Evolutionary conservation across 2,888 invertebrate genomes (phyloP).

Genomic region (Eristalinus aeneus): DNA sequence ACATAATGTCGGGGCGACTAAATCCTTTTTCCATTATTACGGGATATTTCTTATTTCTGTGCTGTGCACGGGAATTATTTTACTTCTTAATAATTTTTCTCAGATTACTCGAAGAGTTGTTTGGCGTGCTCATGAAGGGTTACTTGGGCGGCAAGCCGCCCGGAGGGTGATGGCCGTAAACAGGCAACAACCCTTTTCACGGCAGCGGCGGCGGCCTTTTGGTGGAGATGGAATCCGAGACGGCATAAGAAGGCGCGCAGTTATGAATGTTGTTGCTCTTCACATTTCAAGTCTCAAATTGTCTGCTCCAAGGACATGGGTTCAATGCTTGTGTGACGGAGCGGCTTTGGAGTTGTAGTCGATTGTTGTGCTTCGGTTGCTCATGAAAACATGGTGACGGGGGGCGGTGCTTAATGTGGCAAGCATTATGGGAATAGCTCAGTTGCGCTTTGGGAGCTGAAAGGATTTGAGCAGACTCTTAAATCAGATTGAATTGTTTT

Average conservation of each 20-base stretch:
- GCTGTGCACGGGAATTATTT: conserved; percentile 55
- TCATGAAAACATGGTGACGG: not conserved
- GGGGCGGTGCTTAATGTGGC: conserved; percentile 21
- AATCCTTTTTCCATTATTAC: conserved; percentile 81
- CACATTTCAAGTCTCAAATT: conserved; percentile 42
- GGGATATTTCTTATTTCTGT: conserved; percentile 73
- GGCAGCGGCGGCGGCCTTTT: not conserved
- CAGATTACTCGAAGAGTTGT: conserved; percentile 50
- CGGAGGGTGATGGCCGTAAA: not conserved
- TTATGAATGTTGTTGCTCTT: conserved; percentile 49
- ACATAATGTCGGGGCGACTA: conserved; percentile 75
- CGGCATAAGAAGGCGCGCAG: conserved; percentile 40
- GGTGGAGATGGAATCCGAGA: conserved; percentile 35
- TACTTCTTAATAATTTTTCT: conserved; percentile 69
- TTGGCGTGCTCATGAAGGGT: conserved; percentile 47
- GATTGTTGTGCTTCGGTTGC: not conserved
- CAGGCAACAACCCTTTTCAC: conserved; percentile 48
- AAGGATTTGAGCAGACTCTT: conserved; percentile 26
- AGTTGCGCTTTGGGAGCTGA: conserved; percentile 34
- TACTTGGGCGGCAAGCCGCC: not conserved
- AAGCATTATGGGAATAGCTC: conserved; percentile 52
- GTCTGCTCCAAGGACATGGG: conserved; percentile 33
- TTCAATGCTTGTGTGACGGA: conserved; percentile 33
- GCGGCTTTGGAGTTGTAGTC: not conserved
- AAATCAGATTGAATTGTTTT: conserved; percentile 56